Evolutionary conservation across 1,140 invertebrate species (phyloP).

Genomic region (Cotesia vestalis): DNA sequence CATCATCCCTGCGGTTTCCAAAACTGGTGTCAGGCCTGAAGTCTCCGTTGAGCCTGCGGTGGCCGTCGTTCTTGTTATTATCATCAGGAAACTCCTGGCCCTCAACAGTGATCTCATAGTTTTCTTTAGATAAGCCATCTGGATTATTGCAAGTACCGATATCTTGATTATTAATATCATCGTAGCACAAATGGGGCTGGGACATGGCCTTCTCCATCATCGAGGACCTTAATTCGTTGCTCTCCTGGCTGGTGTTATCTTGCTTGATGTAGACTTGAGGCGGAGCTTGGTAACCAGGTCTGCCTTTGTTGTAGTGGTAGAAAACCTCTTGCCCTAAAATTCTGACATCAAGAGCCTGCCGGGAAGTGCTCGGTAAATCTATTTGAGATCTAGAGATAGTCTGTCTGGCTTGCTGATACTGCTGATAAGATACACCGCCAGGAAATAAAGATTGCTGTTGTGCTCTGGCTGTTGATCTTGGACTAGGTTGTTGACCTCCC

Average conservation of each 20-base stretch:
- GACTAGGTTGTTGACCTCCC: slow-evolving; percentile 37
- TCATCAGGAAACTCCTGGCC: slow-evolving; percentile 47
- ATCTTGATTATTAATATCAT: slow-evolving; percentile 56
- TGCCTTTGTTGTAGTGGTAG: slow-evolving; percentile 58
- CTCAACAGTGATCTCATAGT: slow-evolving; percentile 61
- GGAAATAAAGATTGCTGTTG: slow-evolving; percentile 51
- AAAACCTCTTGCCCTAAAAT: slow-evolving; percentile 56
- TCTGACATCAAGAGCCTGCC: slow-evolving; percentile 53
- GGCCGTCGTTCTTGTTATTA: slow-evolving; percentile 43
- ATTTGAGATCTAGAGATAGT: slow-evolving; percentile 61
- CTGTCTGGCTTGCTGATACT: slow-evolving; percentile 62
- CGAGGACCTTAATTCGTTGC: slow-evolving; percentile 52
- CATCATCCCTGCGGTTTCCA: slow-evolving; percentile 54
- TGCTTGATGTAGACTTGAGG: slow-evolving; percentile 59
- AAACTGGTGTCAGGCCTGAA: slow-evolving; percentile 59
- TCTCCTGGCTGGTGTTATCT: slow-evolving; percentile 50
- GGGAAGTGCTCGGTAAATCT: slow-evolving; percentile 58
- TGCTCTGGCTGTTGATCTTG: slow-evolving; percentile 45
- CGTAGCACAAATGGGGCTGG: slow-evolving; percentile 73
- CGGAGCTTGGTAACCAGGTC: slow-evolving; percentile 47
- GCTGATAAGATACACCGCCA: slow-evolving; percentile 54
- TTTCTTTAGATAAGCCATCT: slow-evolving; percentile 55
- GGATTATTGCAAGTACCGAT: slow-evolving; percentile 42
- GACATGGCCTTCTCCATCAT: slow-evolving; percentile 68
- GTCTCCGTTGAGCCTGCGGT: slow-evolving; percentile 54